Evolutionary conservation across 2,113 vertebrate species (phyloP).

Genomic region (Pteruthius melanotis): DNA sequence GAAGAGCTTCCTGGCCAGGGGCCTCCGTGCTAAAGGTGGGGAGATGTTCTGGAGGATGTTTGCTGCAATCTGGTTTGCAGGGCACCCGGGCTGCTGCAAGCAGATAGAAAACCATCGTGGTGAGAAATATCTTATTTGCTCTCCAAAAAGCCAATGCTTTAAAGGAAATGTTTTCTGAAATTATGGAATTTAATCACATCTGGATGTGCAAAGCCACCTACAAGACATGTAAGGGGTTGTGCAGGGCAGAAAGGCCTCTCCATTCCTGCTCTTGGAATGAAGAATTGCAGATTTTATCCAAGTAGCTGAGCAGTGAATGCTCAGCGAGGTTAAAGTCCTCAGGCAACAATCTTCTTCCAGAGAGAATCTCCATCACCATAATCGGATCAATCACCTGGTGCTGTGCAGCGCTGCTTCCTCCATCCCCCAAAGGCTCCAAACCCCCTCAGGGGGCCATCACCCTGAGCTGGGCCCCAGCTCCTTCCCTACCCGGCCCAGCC

Average conservation of each 20-base stretch:
- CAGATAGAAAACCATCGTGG: fast-evolving
- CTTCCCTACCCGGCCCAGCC: not conserved
- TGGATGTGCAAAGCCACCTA: not conserved
- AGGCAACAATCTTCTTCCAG: not conserved
- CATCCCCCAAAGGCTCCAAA: not conserved
- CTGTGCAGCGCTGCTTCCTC: not conserved
- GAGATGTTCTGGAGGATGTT: not conserved
- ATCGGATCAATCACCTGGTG: not conserved
- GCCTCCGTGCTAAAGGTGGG: not conserved
- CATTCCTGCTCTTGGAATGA: not conserved
- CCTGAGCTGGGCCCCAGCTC: not conserved
- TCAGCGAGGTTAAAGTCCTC: not conserved
- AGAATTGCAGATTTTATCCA: not conserved
- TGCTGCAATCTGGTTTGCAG: not conserved
- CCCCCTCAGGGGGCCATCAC: not conserved
- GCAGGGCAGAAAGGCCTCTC: not conserved
- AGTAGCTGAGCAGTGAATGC: not conserved
- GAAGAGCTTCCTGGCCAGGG: not conserved
- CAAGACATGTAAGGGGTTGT: not conserved
- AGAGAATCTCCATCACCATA: not conserved
- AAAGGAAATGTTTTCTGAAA: not conserved
- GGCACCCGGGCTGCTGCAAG: not conserved
- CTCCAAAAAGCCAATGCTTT: not conserved
- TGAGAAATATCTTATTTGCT: not conserved
- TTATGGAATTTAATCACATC: fast-evolving